phyloP scores from a whole-genome alignment of 1,140 invertebrate genomes.

The Pseudachorutes palmiensis region DNA sequence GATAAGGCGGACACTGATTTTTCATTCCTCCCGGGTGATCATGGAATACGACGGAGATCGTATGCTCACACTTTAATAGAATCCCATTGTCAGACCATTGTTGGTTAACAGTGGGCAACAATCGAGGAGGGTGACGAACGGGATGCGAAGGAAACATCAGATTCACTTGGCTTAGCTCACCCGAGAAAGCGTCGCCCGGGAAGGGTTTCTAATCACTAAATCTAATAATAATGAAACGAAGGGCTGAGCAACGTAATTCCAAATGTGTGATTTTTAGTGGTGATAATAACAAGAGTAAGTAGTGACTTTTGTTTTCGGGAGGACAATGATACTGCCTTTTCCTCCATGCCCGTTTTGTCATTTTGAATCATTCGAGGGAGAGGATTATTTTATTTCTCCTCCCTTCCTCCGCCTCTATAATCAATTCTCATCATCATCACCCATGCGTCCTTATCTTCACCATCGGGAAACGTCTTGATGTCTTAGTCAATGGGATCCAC shows the following conservation, averaged over 20 bases:
- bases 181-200: not conserved
- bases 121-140: not conserved
- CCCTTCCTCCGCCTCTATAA: not conserved
- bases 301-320: not conserved
- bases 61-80: not conserved
- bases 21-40: not conserved
- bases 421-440: constrained; percentile 12
- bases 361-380: not conserved
- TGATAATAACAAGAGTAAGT: constrained; percentile 21
- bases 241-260: constrained; percentile 30
- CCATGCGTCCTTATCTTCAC: constrained; percentile 9
- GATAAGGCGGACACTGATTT: not conserved
- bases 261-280: constrained; percentile 30
- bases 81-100: not conserved
- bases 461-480: not conserved
- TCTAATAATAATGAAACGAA: constrained; percentile 21
- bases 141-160: not conserved
- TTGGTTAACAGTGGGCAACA: not conserved
- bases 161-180: not conserved
- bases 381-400: not conserved
- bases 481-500: not conserved
- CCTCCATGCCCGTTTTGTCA: not conserved
- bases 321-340: not conserved
- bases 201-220: not conserved
- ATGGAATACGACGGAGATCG: not conserved